Evolutionary conservation across 2,113 vertebrate species (phyloP).

Genomic region (Coregonus clupeaformis): DNA sequence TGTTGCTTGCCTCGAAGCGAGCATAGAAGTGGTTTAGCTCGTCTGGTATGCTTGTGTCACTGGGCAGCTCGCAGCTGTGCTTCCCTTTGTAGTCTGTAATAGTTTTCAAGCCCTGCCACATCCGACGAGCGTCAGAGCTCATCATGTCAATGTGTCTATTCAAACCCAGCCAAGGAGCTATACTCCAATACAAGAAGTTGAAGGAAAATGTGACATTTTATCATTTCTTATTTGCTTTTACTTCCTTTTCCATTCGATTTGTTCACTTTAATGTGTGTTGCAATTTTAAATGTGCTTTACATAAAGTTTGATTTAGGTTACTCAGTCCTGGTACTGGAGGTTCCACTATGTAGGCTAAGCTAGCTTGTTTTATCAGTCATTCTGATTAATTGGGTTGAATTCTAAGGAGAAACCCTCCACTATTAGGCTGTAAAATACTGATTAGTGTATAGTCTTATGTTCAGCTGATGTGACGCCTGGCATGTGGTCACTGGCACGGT

Average conservation of each 20-base stretch:
- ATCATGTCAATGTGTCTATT: neutral
- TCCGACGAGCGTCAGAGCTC: too few species aligned
- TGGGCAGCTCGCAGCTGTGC: too few species aligned
- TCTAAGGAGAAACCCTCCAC: constrained; percentile 47
- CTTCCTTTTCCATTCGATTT: neutral
- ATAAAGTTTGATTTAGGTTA: constrained; percentile 44
- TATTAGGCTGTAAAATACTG: neutral
- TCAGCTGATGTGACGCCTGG: constrained; percentile 44
- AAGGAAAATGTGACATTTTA: neutral
- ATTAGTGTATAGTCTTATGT: constrained; percentile 19
- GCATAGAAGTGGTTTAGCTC: too few species aligned
- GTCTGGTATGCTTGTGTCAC: too few species aligned
- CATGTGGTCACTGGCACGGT: constrained; percentile 33
- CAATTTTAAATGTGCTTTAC: too few species aligned
- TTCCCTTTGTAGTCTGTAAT: too few species aligned
- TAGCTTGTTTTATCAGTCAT: constrained; percentile 54
- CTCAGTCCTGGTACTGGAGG: constrained; percentile 47
- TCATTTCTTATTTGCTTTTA: too few species aligned
- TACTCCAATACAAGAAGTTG: neutral
- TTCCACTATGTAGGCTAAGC: constrained; percentile 35
- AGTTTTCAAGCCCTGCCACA: too few species aligned
- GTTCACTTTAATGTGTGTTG: too few species aligned
- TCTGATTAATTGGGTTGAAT: constrained; percentile 47
- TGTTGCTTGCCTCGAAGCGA: too few species aligned
- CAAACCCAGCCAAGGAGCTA: neutral